Percentiles rank a stretch among this genome's conserved stretches.
These are phyloP conservation scores for Pandion haliaetus DNA, from an alignment of 2,113 vertebrate species.

Conservation along the genomic window DNA sequence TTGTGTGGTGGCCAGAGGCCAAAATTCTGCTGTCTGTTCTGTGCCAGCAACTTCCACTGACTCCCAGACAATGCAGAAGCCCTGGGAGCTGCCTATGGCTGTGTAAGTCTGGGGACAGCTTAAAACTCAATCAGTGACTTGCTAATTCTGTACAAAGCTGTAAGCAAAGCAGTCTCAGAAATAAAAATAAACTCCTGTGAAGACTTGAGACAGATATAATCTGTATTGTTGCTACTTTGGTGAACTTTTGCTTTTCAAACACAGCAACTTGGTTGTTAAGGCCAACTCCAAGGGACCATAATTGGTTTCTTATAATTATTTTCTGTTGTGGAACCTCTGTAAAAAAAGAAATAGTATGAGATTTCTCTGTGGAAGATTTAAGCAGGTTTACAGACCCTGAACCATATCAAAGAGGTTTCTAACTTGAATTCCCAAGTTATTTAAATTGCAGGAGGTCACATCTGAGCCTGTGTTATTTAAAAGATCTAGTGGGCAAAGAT, in stretches of 20 bases:
- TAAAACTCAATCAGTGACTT: constrained; percentile 23
- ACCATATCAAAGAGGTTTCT: background rate
- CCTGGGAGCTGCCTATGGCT: constrained; percentile 4
- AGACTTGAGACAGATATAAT: background rate
- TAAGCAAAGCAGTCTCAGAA: background rate
- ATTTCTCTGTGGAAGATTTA: background rate
- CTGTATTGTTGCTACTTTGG: background rate
- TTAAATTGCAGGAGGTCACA: background rate
- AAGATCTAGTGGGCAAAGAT: background rate
- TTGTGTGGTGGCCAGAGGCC: background rate
- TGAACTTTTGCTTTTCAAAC: constrained; percentile 12
- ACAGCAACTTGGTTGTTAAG: background rate
- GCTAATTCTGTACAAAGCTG: background rate
- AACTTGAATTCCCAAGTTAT: background rate
- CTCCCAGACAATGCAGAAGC: constrained; percentile 25
- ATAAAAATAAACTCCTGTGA: constrained; percentile 20
- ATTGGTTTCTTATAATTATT: background rate
- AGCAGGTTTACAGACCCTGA: background rate
- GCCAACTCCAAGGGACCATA: background rate
- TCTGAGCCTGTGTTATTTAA: background rate
- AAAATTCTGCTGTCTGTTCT: constrained; percentile 37
- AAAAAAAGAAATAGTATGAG: background rate
- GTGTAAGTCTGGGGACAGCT: background rate
- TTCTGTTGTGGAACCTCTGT: background rate
- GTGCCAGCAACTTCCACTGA: constrained; percentile 13